Evolutionary conservation across 2,888 invertebrate genomes (phyloP).

Genomic region (Aspidiotus destructor): DNA sequence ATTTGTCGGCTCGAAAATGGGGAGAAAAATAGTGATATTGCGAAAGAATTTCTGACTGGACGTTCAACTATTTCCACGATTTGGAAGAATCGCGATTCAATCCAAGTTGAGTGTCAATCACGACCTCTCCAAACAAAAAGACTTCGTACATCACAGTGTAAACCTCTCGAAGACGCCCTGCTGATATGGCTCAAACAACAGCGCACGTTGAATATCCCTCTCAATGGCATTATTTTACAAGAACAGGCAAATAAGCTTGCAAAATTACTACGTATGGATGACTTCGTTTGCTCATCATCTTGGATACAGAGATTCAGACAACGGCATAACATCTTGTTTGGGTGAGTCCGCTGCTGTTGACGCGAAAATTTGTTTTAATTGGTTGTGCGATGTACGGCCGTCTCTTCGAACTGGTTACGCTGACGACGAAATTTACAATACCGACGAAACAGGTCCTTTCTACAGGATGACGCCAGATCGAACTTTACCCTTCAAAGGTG

Average conservation of each 20-base stretch:
- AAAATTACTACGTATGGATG: conserved; percentile 34
- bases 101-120: background rate
- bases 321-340: conserved; percentile 36
- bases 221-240: conserved; percentile 34
- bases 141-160: conserved; percentile 26
- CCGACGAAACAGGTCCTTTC: conserved; percentile 39
- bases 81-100: conserved; percentile 33
- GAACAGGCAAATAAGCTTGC: conserved; percentile 35
- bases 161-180: conserved; percentile 33
- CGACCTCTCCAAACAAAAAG: conserved; percentile 7
- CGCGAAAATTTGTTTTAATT: conserved; percentile 31
- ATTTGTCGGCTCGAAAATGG: background rate
- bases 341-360: conserved; percentile 36
- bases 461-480: conserved; percentile 38
- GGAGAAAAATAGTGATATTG: conserved; percentile 33
- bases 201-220: conserved; percentile 27
- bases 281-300: conserved; percentile 35
- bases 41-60: conserved; percentile 35
- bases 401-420: conserved; percentile 36
- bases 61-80: conserved; percentile 35
- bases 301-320: conserved; percentile 37
- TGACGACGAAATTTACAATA: conserved; percentile 38
- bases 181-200: conserved; percentile 29
- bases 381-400: conserved; percentile 34
- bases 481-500: conserved; percentile 38